Evolutionary conservation across 2,888 invertebrate genomes (phyloP), one percentile per base, ranked within the genome.

Genomic region (Plusia festucae): DNA sequence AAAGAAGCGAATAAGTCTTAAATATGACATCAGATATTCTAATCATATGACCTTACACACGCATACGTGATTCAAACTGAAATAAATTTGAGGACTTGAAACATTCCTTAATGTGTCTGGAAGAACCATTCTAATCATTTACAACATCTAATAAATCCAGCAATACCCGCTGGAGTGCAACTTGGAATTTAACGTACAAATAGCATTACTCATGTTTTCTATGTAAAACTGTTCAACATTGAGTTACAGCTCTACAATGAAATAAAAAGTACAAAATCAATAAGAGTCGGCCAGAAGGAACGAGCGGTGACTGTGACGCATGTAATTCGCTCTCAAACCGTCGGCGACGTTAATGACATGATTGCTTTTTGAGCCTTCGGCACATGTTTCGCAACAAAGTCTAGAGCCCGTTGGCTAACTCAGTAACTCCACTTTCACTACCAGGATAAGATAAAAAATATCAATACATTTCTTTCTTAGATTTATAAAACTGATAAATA

Each of bases 281-380:
- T 82, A 81, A 60, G 40, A 70, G 68, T 56, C 51, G 66, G 69
- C 68, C 66, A 69, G 65, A 78, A 69, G 73, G 76, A 80, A 62
- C 69, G 59, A 62, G 59, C 66, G 56, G 62, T 68, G 70, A 62
- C 57, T 64, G 64, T 79, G 81, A 73, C 80, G 82, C 79, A 74
- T 66, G 70, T 80, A 75, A 77, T 80, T 76, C 68, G 71, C 78
- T 68, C 70, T 70, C 65, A 73, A 53, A 61, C 61, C 65, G n/a
- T n/a, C n/a, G n/a, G n/a, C n/a, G 75, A 62, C 78, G 70, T 79
- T 85, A 86, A 86, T 82, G 82, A 82, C 81, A 82, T 79, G 81
- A 85, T 85, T 84, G 86, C 81, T 75, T 82, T 83, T 81, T 73
- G 68, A 60, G 75, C 82, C 82, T 81, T 82, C 81, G 79, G 75